Percentiles rank a stretch among this genome's conserved stretches.
Evolutionary conservation across 2,113 vertebrate species (phyloP).

Genomic region (Charadrius vociferus): DNA sequence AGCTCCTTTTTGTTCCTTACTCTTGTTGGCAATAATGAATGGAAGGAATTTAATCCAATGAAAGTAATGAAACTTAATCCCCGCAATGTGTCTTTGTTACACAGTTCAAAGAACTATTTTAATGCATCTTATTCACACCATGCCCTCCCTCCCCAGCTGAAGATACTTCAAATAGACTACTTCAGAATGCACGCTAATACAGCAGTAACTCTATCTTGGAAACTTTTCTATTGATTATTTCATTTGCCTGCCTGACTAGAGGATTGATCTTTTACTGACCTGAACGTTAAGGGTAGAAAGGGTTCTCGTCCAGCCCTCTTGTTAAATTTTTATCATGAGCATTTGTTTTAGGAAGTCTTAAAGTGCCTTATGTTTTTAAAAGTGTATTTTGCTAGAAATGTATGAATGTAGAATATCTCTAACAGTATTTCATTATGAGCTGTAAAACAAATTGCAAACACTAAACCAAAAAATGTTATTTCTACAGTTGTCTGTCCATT

Average conservation of each 20-base stretch:
- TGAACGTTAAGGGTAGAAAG: background rate
- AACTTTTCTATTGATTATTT: constrained; percentile 29
- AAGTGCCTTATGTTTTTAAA: constrained; percentile 71
- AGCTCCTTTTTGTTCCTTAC: constrained; percentile 47
- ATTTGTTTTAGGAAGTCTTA: constrained; percentile 56
- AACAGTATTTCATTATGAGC: constrained; percentile 60
- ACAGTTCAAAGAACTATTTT: constrained; percentile 60
- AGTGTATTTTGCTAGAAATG: constrained; percentile 56
- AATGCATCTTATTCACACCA: constrained; percentile 42
- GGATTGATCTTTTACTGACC: constrained; percentile 34
- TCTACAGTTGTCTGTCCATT: constrained; percentile 16
- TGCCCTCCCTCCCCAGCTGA: background rate
- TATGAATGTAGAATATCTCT: constrained; percentile 33
- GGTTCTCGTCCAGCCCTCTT: background rate
- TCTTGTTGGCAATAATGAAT: constrained; percentile 56
- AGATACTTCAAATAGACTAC: constrained; percentile 20
- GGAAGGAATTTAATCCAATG: constrained; percentile 62
- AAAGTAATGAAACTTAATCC: constrained; percentile 70
- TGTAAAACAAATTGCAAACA: constrained; percentile 61
- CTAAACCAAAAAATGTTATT: constrained; percentile 48
- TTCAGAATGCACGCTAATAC: constrained; percentile 27
- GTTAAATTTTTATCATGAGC: constrained; percentile 27
- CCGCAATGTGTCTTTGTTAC: constrained; percentile 64
- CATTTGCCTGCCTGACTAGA: constrained; percentile 21
- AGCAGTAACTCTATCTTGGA: constrained; percentile 37